Evolutionary conservation across 2,888 invertebrate species (phyloP), one percentile per base, ranked within the genome.

Genomic region (Ectropis crepuscularia): DNA sequence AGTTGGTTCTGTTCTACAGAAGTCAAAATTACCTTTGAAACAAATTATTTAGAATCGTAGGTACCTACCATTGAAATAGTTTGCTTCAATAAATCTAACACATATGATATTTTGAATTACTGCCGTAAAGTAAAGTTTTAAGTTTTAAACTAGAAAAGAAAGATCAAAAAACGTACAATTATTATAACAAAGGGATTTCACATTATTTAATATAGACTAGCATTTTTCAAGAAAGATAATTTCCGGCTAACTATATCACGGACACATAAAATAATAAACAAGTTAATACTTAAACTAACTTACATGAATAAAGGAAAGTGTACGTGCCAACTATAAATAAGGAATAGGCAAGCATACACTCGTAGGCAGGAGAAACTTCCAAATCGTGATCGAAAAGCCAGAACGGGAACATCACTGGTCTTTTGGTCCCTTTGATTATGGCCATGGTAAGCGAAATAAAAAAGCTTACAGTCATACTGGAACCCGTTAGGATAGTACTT

Each of bases 391-490:
- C 49, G 12, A 51, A 61, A 0, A 45, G 5, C 64, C 55, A 68
- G 38, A 61, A 59, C 0, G 70, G 64, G 12, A 65, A 63, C 0
- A 63, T 64, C 46, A 70, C 42, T 0, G 68, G 70, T 53, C 53
- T 62, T 2, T 41, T 51, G 45, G n/a, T 53, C 36, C 8, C 6
- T 28, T 6, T 10, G 16, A n/a, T 36, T 6, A 57, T 8, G 4
- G 46, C 0, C 0, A 51, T 0, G 2, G 42, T 6, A 0, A 46
- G 38, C 8, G 55, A 36, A 5, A 68, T n/a, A 28, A 43, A 59
- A 6, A 46, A 57, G 8, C 50, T 55, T 6, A 55, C 0, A 0
- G 16, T 9, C 61, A 65, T 63, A 0, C 60, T 53, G 12, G 7
- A 28, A 6, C 42, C 63, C 2, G 58, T 65, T 5, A 11, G 0